Evolutionary conservation across 2,797 vertebrate species (phyloP), one percentile per base, ranked within the genome.

Genomic region (Tangara arthus): DNA sequence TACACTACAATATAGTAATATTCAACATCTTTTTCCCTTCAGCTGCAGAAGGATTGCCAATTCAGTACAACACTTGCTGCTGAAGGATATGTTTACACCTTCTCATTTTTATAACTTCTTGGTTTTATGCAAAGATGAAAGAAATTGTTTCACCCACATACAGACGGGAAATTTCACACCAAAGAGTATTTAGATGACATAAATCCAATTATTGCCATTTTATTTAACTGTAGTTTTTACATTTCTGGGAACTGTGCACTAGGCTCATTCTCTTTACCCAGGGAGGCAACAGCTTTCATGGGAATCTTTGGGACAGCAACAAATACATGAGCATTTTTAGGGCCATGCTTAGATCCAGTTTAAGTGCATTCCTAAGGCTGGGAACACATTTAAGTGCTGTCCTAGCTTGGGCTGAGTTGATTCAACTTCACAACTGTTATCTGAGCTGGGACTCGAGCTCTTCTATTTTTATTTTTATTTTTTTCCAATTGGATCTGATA

Each of bases 61-160:
- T 52, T 83, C 77, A 66, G 18, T 77, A 28, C 59, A 76, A 60
- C 34, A 64, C 34, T 81, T 46, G 52, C 82, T 94, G 84, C 56
- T 86, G 65, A 94, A 82, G 68, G 89, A 50, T 82, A 57, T 53
- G 70, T 95, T 94, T 95, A 87, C 66, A 77, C 20, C 9, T 57
- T 68, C 81, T 80, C 24, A 39, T 44, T 93, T 95, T 76, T 87
- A 57, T 73, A 79, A 76, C 59, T 59, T 72, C 63, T 82, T 77
- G 44, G 30, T 0, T 82, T 93, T 89, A 53, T 17, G 28, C 28
- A 64, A 66, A 87, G 81, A 89, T 82, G 70, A 92, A 89, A 90
- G 59, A 82, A 93, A 90, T 70, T 6, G 4, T 94, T 87, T 94
- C 77, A 87, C 39, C 34, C 69, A 39, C 37, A 16, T 60, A 39